Evolutionary conservation across 2,113 vertebrate genomes (phyloP).

Genomic region (Hypocryptadius cinnamomeus): DNA sequence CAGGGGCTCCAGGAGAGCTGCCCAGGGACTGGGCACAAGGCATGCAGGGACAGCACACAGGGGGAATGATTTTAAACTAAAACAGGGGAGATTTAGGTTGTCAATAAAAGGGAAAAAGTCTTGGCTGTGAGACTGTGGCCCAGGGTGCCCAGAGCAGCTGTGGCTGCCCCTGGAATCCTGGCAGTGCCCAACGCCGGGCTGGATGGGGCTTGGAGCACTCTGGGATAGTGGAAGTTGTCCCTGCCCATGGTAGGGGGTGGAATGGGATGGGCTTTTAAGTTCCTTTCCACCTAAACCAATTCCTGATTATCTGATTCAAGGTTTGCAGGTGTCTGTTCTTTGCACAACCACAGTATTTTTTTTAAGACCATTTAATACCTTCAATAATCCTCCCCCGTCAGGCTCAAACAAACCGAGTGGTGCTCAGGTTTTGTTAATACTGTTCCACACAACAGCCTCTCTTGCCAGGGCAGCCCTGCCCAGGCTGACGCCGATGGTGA

Average conservation of each 20-base stretch:
- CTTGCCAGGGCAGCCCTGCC: accelerated
- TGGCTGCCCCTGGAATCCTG: neutral
- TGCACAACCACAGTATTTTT: neutral
- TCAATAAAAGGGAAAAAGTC: neutral
- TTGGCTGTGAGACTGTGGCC: neutral
- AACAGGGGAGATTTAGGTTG: neutral
- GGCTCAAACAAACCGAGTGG: accelerated
- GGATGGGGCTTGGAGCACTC: accelerated
- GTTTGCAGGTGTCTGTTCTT: neutral
- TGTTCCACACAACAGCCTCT: accelerated
- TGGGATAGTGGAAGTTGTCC: too few species aligned
- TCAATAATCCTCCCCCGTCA: neutral
- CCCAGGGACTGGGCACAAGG: neutral
- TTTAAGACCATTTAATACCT: neutral
- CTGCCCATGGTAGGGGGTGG: neutral
- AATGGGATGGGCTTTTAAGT: neutral
- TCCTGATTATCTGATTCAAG: neutral
- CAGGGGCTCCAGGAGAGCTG: neutral
- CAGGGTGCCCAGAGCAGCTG: accelerated
- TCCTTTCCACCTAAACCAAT: neutral
- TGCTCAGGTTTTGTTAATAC: accelerated
- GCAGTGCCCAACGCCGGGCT: accelerated
- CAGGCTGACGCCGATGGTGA: accelerated
- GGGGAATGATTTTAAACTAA: neutral
- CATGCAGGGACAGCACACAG: accelerated